Conservation (phyloP, 2,888 invertebrate species). For the Panopea generosa region DNA sequence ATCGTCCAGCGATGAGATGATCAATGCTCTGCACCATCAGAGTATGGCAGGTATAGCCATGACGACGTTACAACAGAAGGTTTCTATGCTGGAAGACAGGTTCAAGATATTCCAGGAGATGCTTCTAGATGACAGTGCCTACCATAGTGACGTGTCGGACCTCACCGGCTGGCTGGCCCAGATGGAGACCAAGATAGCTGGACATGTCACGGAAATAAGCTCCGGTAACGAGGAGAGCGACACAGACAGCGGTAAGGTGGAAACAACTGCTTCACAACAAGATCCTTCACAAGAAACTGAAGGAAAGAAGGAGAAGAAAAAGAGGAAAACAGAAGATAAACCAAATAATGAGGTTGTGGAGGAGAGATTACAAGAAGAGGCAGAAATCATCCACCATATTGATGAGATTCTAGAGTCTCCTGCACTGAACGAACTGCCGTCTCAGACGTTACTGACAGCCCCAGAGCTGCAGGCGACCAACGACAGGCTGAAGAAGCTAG, state of each 20-base stretch:
- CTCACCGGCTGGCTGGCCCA: slow-evolving; percentile 57
- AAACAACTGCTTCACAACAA: slow-evolving; percentile 21
- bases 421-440: slow-evolving; percentile 5
- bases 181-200: slow-evolving; percentile 61
- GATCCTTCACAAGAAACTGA: slow-evolving; percentile 19
- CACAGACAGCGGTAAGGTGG: slow-evolving; percentile 27
- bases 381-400: slow-evolving; percentile 51
- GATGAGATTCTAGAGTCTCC: slow-evolving; percentile 35
- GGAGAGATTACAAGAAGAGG: slow-evolving; percentile 52
- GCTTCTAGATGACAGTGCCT: slow-evolving; percentile 62
- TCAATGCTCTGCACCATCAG: slow-evolving; percentile 33
- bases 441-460: slow-evolving; percentile 33
- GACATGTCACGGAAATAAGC: slow-evolving; percentile 21
- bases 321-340: slow-evolving; percentile 21
- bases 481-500: slow-evolving; percentile 64
- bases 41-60: slow-evolving; percentile 35
- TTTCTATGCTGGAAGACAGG: slow-evolving; percentile 64
- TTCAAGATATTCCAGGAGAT: slow-evolving; percentile 65
- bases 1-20: slow-evolving; percentile 45
- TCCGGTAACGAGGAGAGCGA: slow-evolving; percentile 29
- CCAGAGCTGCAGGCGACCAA: slow-evolving; percentile 58
- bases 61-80: slow-evolving; percentile 33
- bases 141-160: slow-evolving; percentile 63
- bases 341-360: slow-evolving; percentile 28
- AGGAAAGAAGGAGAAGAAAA: slow-evolving; percentile 19